Percentiles rank a stretch among this genome's conserved stretches.
These are phyloP conservation scores for Luperina nickerlii DNA, from an alignment of 2,888 invertebrate genomes.

Conservation along the genomic window DNA sequence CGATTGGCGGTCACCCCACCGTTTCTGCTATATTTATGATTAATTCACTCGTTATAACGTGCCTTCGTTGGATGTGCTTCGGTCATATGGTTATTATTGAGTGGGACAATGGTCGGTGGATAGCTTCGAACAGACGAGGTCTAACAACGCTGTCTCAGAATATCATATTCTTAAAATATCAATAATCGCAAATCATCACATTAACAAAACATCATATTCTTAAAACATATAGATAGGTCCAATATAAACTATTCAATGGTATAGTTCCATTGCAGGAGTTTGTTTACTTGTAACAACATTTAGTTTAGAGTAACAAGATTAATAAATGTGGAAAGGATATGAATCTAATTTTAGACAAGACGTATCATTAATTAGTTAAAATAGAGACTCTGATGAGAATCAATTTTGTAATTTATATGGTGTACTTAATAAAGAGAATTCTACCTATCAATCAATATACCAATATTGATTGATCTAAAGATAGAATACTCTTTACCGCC, in stretches of 20 bases:
- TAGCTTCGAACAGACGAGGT: not conserved
- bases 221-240: too few species aligned
- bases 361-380: not conserved
- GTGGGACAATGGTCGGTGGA: not conserved
- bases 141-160: not conserved
- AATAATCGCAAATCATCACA: too few species aligned
- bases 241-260: slow-evolving; percentile 1
- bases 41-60: slow-evolving; percentile 35
- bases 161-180: too few species aligned
- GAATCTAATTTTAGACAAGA: not conserved
- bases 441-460: too few species aligned
- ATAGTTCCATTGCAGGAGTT: not conserved
- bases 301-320: not conserved
- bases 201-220: too few species aligned
- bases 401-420: not conserved
- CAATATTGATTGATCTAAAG: too few species aligned
- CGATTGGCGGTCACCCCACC: slow-evolving; percentile 11
- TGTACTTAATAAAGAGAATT: too few species aligned
- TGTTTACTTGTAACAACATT: not conserved
- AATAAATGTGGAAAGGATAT: not conserved
- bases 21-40: slow-evolving; percentile 43
- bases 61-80: not conserved
- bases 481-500: too few species aligned
- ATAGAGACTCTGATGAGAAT: not conserved
- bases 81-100: slow-evolving; percentile 9